Evolutionary conservation across 1,140 invertebrate species (phyloP).

Genomic region (Calycopis cecrops): DNA sequence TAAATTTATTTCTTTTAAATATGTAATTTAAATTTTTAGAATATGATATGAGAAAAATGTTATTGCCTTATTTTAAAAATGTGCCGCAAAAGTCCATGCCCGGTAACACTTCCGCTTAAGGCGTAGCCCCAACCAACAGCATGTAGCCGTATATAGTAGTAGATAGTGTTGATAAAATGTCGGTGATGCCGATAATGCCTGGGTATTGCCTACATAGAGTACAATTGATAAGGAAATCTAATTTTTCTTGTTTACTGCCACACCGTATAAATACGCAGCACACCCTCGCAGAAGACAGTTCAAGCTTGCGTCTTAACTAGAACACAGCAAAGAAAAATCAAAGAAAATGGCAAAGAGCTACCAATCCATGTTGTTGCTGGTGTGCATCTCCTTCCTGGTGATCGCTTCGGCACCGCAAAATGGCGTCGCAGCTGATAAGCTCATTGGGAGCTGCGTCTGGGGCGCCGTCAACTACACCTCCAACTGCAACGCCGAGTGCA

Average conservation of each 20-base stretch:
- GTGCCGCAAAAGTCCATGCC: no score
- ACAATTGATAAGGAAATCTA: no score
- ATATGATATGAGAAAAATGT: no score
- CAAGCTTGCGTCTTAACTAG: not conserved
- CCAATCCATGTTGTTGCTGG: conserved; percentile 22
- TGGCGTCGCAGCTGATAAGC: conserved; percentile 16
- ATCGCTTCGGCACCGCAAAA: conserved; percentile 23
- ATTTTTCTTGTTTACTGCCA: not conserved
- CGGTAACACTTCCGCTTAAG: no score
- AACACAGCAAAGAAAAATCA: not conserved
- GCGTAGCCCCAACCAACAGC: no score
- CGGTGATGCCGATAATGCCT: no score
- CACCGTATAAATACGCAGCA: not conserved
- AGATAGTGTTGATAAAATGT: no score
- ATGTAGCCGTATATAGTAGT: no score
- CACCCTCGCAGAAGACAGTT: not conserved
- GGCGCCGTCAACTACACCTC: conserved; percentile 32
- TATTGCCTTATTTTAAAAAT: no score
- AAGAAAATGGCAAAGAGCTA: conserved; percentile 8
- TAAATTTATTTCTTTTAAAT: no score
- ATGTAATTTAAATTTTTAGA: no score
- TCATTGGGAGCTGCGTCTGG: conserved; percentile 35
- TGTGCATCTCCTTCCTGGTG: conserved; percentile 30
- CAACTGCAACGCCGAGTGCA: conserved; percentile 32
- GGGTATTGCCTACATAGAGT: no score